Conservation (phyloP, 2,113 vertebrate genomes). For the Manacus vitellinus region DNA sequence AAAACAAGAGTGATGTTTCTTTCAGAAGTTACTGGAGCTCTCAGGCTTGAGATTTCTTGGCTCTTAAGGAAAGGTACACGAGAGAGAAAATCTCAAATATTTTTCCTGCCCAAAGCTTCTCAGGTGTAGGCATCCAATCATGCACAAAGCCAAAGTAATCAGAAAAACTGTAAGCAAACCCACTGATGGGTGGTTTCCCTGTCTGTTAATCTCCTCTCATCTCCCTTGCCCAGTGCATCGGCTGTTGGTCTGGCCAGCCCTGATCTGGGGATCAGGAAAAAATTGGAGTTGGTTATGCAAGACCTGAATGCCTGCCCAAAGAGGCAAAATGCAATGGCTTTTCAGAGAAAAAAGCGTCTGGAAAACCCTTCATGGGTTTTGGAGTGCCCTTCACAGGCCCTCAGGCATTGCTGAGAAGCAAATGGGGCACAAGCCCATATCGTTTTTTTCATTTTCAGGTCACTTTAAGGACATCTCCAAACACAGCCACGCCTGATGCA, state of each 20-base stretch:
- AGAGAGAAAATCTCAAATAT: background rate
- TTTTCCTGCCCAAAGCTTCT: background rate
- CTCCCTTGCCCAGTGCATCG: background rate
- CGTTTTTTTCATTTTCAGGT: background rate
- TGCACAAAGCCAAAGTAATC: background rate
- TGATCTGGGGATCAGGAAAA: background rate
- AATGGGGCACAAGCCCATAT: background rate
- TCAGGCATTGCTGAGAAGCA: background rate
- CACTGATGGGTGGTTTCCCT: background rate
- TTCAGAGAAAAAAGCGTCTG: background rate
- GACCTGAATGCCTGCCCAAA: background rate
- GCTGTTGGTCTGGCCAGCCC: background rate
- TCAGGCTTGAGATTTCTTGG: background rate
- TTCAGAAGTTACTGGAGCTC: background rate
- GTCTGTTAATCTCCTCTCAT: background rate
- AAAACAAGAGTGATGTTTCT: background rate
- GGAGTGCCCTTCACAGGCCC: background rate
- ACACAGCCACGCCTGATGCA: background rate
- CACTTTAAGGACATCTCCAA: constrained; percentile 21
- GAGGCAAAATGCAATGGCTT: background rate
- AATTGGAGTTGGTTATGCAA: background rate
- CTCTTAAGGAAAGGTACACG: background rate
- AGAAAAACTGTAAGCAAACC: background rate
- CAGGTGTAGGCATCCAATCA: background rate
- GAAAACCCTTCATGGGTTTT: background rate